Conservation (phyloP, 2,113 vertebrate species). For the Stomatorhinus ivindoensis region DNA sequence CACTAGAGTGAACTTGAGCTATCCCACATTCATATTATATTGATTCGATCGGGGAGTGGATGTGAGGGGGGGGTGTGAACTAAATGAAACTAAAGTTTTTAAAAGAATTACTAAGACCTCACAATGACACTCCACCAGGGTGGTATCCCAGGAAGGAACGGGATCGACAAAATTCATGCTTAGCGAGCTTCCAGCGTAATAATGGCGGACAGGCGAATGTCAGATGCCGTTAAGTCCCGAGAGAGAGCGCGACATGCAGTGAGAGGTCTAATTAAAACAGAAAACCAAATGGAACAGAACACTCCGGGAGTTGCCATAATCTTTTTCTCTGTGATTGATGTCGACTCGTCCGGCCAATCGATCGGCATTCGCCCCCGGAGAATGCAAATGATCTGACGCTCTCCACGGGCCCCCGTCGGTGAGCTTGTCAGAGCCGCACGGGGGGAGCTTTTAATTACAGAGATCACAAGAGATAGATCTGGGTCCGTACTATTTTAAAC, state of each 20-base stretch:
- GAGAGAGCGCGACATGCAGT: not conserved
- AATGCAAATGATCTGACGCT: not conserved
- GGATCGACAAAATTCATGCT: not conserved
- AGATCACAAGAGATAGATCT: not conserved
- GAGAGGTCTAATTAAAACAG: constrained; percentile 7
- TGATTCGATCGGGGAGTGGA: not conserved
- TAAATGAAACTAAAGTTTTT: not conserved
- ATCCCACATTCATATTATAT: not conserved
- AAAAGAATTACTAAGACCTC: not conserved
- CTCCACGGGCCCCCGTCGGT: not conserved
- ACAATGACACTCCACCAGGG: not conserved
- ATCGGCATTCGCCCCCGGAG: not conserved
- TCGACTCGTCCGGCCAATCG: not conserved
- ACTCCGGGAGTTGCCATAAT: not conserved
- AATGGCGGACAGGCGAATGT: not conserved
- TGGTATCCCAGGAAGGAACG: not conserved
- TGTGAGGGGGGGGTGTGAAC: not conserved
- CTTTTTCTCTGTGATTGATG: constrained; percentile 10
- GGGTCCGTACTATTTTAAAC: constrained; percentile 28
- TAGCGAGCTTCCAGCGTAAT: not conserved
- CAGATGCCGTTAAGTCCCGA: not conserved
- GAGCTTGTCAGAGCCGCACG: not conserved
- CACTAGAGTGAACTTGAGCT: not conserved
- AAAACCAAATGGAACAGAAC: constrained; percentile 3
- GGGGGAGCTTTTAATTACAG: not conserved